Base-by-base conservation (phyloP, 2,797 vertebrate species). In the Pogoniulus pusillus region DNA sequence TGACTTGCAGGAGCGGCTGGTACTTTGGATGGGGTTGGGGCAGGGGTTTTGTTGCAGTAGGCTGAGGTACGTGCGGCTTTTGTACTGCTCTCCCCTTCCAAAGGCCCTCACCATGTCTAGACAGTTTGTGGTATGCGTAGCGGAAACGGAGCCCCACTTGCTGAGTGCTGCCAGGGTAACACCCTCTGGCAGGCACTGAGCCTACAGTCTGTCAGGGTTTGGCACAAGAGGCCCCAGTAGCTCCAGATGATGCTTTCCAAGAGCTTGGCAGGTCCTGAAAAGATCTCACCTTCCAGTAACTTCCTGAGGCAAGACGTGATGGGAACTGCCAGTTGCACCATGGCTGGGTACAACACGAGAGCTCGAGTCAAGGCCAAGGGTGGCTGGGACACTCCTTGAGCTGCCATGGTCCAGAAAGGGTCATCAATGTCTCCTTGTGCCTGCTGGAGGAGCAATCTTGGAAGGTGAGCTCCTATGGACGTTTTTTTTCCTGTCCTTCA, bases 271-370 rank as follows among this genome's bases (percentile, higher is more conserved):
- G 84, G 49, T 92, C 88, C 93, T 93, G 84, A 85, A 92, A 93
- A 89, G 88, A 57, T 96, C 90, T 94, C 93, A 94, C 94, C 95
- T 96, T 94, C 91, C 80, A 90, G 86, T 93, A 89, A 87, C 94
- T 93, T 95, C 88, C 90, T 71, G 91, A 91, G 71, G 66, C 53
- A 47, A 85, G 89, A 83, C 30, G 6, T 81, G 85, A 49, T 66
- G 91, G 70, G 78, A 87, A 59, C 85, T 90, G 84, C 60, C 60
- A 74, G 60, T 78, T 93, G 70, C n/a, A 83, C 89, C 82, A 29
- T 57, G 71, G 53, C 54, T 54, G 89, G 72, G 76, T 75, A 83
- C 86, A 82, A 54, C 58, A 30, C 55, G 16, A 45, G 43, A 39
- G 30, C 23, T 45, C 49, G 39, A 8, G 11, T 47, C 3, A n/a